Conservation (phyloP, 2,113 vertebrate genomes). For the Anoplopoma fimbria region DNA sequence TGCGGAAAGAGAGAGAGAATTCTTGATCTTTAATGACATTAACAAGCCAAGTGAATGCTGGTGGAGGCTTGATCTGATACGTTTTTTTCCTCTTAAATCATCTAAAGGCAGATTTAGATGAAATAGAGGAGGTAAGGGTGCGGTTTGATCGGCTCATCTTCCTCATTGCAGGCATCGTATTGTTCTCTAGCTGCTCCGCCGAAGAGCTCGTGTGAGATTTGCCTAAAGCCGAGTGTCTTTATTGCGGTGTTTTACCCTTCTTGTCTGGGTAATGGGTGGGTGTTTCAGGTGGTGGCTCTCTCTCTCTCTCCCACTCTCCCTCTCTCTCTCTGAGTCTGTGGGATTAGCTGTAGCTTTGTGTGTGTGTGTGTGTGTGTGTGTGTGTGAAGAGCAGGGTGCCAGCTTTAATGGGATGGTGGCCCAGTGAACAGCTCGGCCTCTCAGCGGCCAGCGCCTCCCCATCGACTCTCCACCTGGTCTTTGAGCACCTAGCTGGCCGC, state of each 20-base stretch:
- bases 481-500: constrained; percentile 73
- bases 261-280: constrained; percentile 15
- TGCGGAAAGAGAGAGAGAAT: background rate
- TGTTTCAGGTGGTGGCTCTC: constrained; percentile 50
- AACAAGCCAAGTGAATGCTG: background rate
- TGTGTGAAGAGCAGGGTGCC: constrained; percentile 65
- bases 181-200: constrained; percentile 26
- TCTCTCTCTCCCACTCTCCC: constrained; percentile 5
- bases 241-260: constrained; percentile 10
- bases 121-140: constrained; percentile 15
- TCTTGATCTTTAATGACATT: constrained; percentile 42
- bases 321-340: constrained; percentile 30
- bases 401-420: constrained; percentile 74
- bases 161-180: background rate
- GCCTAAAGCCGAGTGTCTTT: constrained; percentile 16
- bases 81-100: constrained; percentile 29
- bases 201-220: constrained; percentile 9
- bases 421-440: constrained; percentile 77
- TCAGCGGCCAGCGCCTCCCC: constrained; percentile 73
- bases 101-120: constrained; percentile 21
- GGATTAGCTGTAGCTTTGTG: constrained; percentile 64
- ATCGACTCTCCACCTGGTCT: constrained; percentile 78
- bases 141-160: constrained; percentile 11
- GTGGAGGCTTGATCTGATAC: constrained; percentile 13
- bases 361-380: constrained; percentile 5